Evolutionary conservation across 1,140 invertebrate species (phyloP), one percentile per base, ranked within the genome.

Genomic region (Papilio xuthus): DNA sequence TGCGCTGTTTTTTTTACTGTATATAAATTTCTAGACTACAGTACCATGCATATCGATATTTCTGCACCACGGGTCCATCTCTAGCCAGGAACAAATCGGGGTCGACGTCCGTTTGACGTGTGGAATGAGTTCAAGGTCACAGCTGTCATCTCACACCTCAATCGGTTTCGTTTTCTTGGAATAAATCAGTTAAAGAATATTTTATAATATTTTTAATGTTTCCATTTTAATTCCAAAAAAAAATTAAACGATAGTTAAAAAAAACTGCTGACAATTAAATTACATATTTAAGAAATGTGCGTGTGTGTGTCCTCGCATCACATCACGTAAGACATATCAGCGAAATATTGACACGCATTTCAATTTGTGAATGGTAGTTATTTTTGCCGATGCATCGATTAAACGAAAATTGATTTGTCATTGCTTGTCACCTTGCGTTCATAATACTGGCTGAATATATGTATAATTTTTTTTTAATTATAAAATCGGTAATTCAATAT

Each of bases 71-170:
- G 42, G 72, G 63, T 63, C 63, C 75, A 70, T 79, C 70, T 75
- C 72, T 75, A 79, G 69, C n/a, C 60, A 79, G 78, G 53, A 70
- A 79, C 56, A 69, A 73, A 70, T 20, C n/a, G 44, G 78, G 78
- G 78, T 79, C 78, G 69, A 79, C 63, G 50, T 13, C 72, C 78
- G 60, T 41, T 79, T 76, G 78, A 79, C 63, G 63, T 76, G 60
- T 53, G 78, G 73, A 78, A 78, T 63, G 53, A 63, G 78, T 78
- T 78, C 69, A 79, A 79, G 77, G 69, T 28, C 42, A 23, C 37
- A 41, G 42, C 41, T 73, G 71, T 73, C 71, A 73, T 20, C 71
- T 73, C 23, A 72, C 70, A 41, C 15, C 37, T 44, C 70, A 44
- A 72, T 12, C n/a, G 23, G 15, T 73, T 73, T 50, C 23, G 41